These are phyloP conservation scores for Babyrousa celebensis DNA, from an alignment of 2,797 vertebrate species.

Conservation along the genomic window DNA sequence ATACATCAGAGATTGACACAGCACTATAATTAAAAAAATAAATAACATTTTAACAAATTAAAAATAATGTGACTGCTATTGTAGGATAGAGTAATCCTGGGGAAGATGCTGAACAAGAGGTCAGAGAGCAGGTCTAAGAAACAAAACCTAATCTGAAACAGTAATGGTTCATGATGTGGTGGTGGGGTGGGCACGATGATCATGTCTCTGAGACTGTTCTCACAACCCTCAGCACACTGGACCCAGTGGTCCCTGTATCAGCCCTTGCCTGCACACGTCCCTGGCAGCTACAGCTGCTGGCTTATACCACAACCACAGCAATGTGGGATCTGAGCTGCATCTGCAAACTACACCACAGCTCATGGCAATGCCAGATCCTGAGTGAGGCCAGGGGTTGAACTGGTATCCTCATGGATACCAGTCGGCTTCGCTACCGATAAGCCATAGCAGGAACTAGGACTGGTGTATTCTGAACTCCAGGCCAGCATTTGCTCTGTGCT, in stretches of 20 bases:
- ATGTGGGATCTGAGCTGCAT: too few relatives aligned
- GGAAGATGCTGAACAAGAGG: not conserved
- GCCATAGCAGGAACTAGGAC: too few relatives aligned
- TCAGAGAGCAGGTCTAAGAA: not conserved
- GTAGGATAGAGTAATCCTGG: not conserved
- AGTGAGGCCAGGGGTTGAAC: too few relatives aligned
- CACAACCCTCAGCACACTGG: not conserved
- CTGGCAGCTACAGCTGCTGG: not conserved
- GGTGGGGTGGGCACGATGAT: not conserved
- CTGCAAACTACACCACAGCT: too few relatives aligned
- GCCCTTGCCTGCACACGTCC: not conserved
- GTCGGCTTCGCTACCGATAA: too few relatives aligned
- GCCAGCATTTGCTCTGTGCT: not conserved
- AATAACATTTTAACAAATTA: too few relatives aligned
- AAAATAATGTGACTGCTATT: not conserved
- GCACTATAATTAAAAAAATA: too few relatives aligned
- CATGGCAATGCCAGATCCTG: too few relatives aligned
- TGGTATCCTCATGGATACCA: too few relatives aligned
- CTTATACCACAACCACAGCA: too few relatives aligned
- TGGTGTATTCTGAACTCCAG: not conserved
- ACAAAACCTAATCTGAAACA: not conserved
- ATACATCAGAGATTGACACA: too few relatives aligned
- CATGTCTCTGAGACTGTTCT: not conserved
- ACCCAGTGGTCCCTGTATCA: rapidly evolving
- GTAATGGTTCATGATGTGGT: not conserved